Evolutionary conservation across 2,797 vertebrate genomes (phyloP).

Genomic region (Manis pentadactyla): DNA sequence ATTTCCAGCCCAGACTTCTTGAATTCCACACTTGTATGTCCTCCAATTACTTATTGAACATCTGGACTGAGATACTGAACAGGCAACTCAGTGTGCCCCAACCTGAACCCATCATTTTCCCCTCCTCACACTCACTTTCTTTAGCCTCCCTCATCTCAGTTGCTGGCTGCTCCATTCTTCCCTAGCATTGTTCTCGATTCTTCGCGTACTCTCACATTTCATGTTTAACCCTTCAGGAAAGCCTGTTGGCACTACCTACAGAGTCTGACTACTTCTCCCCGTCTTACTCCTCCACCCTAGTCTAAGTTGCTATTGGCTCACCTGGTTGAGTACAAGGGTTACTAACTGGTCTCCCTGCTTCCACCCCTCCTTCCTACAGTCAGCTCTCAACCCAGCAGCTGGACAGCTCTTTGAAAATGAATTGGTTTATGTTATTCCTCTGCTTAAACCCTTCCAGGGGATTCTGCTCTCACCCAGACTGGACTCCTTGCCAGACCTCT

Average conservation of each 20-base stretch:
- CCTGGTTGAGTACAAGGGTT: not conserved
- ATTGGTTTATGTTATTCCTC: not conserved
- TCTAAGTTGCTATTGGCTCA: not conserved
- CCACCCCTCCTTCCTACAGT: not conserved
- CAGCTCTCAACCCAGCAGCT: not conserved
- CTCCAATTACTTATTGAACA: not conserved
- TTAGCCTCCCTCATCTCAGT: not conserved
- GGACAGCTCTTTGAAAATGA: not conserved
- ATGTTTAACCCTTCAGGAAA: not conserved
- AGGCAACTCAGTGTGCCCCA: not conserved
- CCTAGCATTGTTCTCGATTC: not conserved
- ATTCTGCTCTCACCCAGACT: not conserved
- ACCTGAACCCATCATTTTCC: not conserved
- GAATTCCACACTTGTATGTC: not conserved
- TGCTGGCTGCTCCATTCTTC: not conserved
- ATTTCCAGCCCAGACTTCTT: not conserved
- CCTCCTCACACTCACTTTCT: not conserved
- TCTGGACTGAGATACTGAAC: not conserved
- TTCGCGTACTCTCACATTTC: not conserved
- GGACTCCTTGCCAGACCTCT: not conserved
- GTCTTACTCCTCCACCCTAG: too few relatives aligned
- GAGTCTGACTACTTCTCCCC: not conserved
- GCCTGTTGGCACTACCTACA: not conserved
- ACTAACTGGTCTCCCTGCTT: not conserved
- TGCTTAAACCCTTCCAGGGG: not conserved